These are phyloP conservation scores for Danio tinwini DNA, from an alignment of 2,797 vertebrate species.

Conservation along the genomic window DNA sequence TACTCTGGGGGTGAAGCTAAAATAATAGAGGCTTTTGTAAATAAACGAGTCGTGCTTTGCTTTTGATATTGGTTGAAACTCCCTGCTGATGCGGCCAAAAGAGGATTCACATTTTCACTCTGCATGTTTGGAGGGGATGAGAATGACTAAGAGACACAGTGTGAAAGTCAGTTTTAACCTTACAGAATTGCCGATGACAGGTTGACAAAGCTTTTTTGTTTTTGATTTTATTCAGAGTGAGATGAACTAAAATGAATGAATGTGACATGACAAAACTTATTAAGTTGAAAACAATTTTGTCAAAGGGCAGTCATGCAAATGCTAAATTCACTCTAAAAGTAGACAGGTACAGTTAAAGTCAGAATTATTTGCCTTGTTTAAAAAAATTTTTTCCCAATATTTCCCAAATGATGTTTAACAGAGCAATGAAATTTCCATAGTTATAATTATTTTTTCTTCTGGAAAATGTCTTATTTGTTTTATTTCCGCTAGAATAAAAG, in stretches of 20 bases:
- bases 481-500: no score
- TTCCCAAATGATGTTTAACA: no score
- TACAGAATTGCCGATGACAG: not conserved
- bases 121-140: not conserved
- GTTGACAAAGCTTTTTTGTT: not conserved
- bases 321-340: no score
- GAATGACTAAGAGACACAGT: not conserved
- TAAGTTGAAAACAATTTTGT: not conserved
- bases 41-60: constrained; percentile 30
- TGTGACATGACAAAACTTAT: not conserved
- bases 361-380: no score
- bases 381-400: no score
- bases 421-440: no score
- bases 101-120: constrained; percentile 19
- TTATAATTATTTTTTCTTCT: no score
- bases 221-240: not conserved
- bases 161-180: not conserved
- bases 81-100: not conserved
- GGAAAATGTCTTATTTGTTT: no score
- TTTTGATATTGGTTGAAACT: constrained; percentile 41
- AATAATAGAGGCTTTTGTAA: constrained; percentile 42
- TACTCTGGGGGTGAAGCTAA: constrained; percentile 33
- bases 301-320: not conserved
- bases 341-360: no score
- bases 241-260: not conserved